A percentile compares a stretch with the other conserved stretches of the same genome.
Conservation (phyloP, 2,888 invertebrate species). For the Drosophila cognata region DNA sequence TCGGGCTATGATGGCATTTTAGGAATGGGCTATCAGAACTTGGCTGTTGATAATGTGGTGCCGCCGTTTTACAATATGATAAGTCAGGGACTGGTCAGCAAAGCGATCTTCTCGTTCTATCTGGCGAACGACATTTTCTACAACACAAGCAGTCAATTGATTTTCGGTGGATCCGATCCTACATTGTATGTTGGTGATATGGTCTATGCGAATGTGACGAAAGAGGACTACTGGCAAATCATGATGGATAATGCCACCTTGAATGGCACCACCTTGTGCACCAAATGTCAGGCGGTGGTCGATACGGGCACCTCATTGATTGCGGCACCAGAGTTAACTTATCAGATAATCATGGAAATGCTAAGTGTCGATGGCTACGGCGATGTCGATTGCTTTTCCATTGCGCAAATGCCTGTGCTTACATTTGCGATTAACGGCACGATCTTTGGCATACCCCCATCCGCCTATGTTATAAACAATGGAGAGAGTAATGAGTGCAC, state of each 20-base stretch:
- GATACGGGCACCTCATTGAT: constrained; percentile 98
- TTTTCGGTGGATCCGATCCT: constrained; percentile 96
- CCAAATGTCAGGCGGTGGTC: constrained; percentile 89
- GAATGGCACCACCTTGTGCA: constrained; percentile 86
- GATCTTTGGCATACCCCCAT: constrained; percentile 89
- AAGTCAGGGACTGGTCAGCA: constrained; percentile 88
- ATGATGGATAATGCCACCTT: constrained; percentile 89
- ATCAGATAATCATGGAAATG: neutral
- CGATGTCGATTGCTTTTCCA: constrained; percentile 90
- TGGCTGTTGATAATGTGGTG: constrained; percentile 93
- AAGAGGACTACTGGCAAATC: constrained; percentile 98
- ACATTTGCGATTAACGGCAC: constrained; percentile 90
- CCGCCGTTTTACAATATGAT: constrained; percentile 97
- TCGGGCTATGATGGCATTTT: constrained; percentile 97
- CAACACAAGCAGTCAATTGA: constrained; percentile 91
- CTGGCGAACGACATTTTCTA: constrained; percentile 91
- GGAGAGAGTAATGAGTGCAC: constrained; percentile 89
- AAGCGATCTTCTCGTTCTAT: constrained; percentile 96
- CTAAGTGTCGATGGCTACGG: neutral
- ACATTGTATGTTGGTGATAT: constrained; percentile 89
- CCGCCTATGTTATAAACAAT: constrained; percentile 89
- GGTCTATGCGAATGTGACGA: constrained; percentile 90
- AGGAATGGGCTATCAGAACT: constrained; percentile 94
- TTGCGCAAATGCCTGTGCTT: constrained; percentile 91
- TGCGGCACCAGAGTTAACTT: constrained; percentile 86